Percentiles rank a stretch among this genome's conserved stretches.
Conservation (phyloP, 2,888 invertebrate genomes). For the Hartigia nigra region DNA sequence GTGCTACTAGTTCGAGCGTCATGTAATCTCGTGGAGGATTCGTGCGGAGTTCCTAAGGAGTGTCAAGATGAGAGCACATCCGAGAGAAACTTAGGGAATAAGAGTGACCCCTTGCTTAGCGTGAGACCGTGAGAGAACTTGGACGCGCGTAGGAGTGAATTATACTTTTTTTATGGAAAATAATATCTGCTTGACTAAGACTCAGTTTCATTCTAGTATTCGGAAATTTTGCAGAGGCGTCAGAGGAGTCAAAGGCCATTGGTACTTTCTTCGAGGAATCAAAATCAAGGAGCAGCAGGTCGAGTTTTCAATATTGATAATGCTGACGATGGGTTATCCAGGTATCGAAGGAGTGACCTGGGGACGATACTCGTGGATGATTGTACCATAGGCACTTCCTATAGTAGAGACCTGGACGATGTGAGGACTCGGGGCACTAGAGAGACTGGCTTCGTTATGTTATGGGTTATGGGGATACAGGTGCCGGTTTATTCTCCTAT, state of each 20-base stretch:
- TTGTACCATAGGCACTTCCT: slow-evolving; percentile 18
- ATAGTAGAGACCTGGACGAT: neutral
- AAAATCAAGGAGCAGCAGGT: neutral
- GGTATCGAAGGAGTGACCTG: neutral
- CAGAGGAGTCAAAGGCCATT: neutral
- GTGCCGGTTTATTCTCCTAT: slow-evolving; percentile 45
- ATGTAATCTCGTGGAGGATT: neutral
- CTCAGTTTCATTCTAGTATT: neutral
- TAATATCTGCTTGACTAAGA: neutral
- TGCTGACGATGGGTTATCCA: neutral
- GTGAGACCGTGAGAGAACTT: neutral
- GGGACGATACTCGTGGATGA: neutral
- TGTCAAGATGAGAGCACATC: neutral
- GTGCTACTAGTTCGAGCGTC: neutral
- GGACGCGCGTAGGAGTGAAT: neutral
- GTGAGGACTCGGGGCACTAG: neutral
- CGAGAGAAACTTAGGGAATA: neutral
- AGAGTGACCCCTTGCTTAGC: neutral
- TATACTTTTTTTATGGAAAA: neutral
- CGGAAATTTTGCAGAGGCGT: neutral
- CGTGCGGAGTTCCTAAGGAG: neutral
- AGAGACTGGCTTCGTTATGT: slow-evolving; percentile 27
- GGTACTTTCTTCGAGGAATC: neutral
- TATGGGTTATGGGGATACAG: slow-evolving; percentile 39
- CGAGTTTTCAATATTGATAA: too few relatives aligned